Evolutionary conservation across 2,113 vertebrate species (phyloP), one percentile per base, ranked within the genome.

Genomic region (Xiphophorus maculatus): DNA sequence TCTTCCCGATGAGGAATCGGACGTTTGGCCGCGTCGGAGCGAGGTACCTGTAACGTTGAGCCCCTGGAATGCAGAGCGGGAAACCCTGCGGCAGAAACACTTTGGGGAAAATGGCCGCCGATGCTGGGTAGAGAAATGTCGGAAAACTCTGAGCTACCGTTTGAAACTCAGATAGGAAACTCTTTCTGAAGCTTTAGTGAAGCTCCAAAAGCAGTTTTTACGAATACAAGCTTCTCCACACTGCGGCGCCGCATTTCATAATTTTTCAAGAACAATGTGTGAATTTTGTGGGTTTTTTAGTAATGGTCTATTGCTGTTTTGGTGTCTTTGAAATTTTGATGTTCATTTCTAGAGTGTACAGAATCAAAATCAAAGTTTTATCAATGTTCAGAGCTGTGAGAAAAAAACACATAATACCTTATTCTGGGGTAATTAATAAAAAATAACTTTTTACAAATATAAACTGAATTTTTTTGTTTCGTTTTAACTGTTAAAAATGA

Each of bases 211-310:
- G 35, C 32, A 42, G 66, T 1, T 54, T 65, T 44, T 61, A 30
- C 19, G 8, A 15, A 51, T 72, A 30, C 1, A 81, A 48, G 22
- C 68, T 42, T 82, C 79, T 73, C 66, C 66, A 71, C 77, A 61
- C 73, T 44, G 37, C 62, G 0, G 4, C 12, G 62, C 77, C 33
- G 44, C 28, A 32, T 66, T 19, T 63, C 5, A 66, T 19, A 35
- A 10, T 76, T 73, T 84, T 64, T 42, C 1, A 63, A 27, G 27
- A 66, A 69, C 13, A 60, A 61, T 5, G 62, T 71, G 73, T 64
- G 33, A 79, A 19, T 13, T 71, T 66, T 48, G 37, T 28, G 6
- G 8, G 33, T 2, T 65, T 64, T 19, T 48, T 77, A 32, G 14
- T 17, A 29, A 17, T 63, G 17, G 25, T n/a, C n/a, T 19, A 19